A percentile compares a stretch with the other conserved stretches of the same genome.
These are phyloP conservation scores for Tyria jacobaeae DNA, from an alignment of 2,888 invertebrate genomes.

Conservation along the genomic window DNA sequence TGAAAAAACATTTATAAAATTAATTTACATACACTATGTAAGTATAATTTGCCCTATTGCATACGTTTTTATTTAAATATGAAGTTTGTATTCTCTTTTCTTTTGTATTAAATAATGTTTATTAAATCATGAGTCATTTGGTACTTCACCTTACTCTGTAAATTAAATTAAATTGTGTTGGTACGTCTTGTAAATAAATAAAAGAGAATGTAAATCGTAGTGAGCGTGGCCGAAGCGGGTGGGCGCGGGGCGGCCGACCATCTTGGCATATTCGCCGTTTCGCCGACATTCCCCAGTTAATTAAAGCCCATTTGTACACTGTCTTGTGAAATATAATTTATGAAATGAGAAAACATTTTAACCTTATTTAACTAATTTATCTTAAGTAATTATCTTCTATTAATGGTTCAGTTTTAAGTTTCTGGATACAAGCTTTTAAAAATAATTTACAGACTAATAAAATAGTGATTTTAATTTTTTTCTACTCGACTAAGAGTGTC, in stretches of 20 bases:
- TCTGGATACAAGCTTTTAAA: not conserved
- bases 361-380: slow-evolving; percentile 65
- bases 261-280: slow-evolving; percentile 79
- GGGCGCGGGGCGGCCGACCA: slow-evolving; percentile 58
- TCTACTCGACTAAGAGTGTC: not conserved
- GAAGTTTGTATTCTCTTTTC: not conserved
- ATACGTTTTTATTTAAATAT: not conserved
- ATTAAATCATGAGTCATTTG: slow-evolving; percentile 28
- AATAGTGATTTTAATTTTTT: not conserved
- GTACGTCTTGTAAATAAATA: slow-evolving; percentile 73
- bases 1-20: not conserved
- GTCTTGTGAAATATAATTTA: slow-evolving; percentile 82
- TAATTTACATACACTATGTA: not conserved
- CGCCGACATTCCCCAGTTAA: slow-evolving; percentile 82
- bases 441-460: not conserved
- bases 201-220: slow-evolving; percentile 77
- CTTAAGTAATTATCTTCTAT: slow-evolving; percentile 51
- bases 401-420: slow-evolving; percentile 29
- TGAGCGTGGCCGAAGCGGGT: slow-evolving; percentile 60
- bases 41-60: slow-evolving; percentile 12
- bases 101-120: slow-evolving; percentile 34
- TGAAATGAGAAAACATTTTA: slow-evolving; percentile 73
- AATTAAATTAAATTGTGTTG: slow-evolving; percentile 67
- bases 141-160: slow-evolving; percentile 55
- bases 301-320: slow-evolving; percentile 84